Conservation (phyloP, 2,888 invertebrate genomes). For the Lysandra bellargus region DNA sequence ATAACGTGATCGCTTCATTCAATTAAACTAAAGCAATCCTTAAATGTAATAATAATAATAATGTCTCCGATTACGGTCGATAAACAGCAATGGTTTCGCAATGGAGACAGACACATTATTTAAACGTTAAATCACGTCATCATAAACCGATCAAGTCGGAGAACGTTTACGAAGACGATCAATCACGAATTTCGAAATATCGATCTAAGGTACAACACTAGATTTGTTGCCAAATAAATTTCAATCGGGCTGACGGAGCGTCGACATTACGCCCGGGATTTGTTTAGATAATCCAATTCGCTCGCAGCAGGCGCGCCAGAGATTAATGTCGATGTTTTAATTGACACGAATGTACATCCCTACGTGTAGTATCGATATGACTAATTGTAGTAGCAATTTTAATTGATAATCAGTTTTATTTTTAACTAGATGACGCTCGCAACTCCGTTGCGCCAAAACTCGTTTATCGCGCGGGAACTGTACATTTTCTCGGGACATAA, state of each 20-base stretch:
- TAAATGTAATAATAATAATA: no score
- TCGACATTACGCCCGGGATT: constrained; percentile 41
- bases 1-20: no score
- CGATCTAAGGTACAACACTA: constrained; percentile 17
- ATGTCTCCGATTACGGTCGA: no score
- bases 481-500: no score
- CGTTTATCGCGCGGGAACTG: no score
- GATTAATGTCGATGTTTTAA: constrained; percentile 52
- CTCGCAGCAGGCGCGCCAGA: constrained; percentile 42
- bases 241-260: constrained; percentile 32
- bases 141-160: background rate
- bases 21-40: no score
- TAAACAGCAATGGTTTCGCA: background rate
- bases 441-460: no score
- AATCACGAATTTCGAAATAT: constrained; percentile 22
- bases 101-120: background rate
- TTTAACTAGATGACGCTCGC: no score
- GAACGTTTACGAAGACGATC: constrained; percentile 8
- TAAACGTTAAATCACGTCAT: constrained; percentile 14
- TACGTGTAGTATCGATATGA: constrained; percentile 34
- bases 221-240: constrained; percentile 32
- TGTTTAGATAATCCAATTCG: constrained; percentile 56
- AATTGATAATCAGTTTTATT: background rate
- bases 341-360: constrained; percentile 35
- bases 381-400: background rate